Evolutionary conservation across 1,140 invertebrate genomes (phyloP).

Genomic region (Drosophila kohkoa): DNA sequence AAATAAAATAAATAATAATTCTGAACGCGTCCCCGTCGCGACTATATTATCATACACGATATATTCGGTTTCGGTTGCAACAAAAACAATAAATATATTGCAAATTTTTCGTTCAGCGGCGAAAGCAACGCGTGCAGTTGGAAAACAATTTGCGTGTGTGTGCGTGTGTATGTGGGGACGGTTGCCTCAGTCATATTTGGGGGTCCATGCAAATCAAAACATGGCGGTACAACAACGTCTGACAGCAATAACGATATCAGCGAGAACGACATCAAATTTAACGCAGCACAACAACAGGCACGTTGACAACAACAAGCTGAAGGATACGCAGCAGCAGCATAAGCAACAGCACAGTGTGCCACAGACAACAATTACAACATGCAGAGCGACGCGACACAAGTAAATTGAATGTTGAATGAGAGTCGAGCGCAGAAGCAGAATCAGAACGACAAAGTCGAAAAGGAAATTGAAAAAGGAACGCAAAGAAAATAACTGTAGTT

Average conservation of each 20-base stretch:
- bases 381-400: constrained; percentile 32
- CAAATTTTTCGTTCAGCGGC: constrained; percentile 13
- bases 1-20: constrained; percentile 26
- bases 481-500: constrained; percentile 11
- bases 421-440: constrained; percentile 6
- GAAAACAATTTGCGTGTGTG: constrained; percentile 15
- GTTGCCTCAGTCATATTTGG: constrained; percentile 15
- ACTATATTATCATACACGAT: constrained; percentile 15
- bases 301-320: constrained; percentile 20
- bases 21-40: constrained; percentile 15
- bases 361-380: constrained; percentile 35
- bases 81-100: neutral
- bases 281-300: constrained; percentile 26
- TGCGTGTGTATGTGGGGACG: constrained; percentile 1
- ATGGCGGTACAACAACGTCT: constrained; percentile 67
- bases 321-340: constrained; percentile 32
- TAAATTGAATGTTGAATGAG: constrained; percentile 9
- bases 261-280: constrained; percentile 25
- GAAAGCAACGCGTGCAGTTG: constrained; percentile 19
- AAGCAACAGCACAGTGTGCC: constrained; percentile 16
- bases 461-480: constrained; percentile 16
- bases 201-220: constrained; percentile 69
- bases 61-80: neutral
- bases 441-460: neutral
- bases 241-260: constrained; percentile 24